Conservation (phyloP, 2,888 invertebrate species). For the Caenorhabditis becei region DNA sequence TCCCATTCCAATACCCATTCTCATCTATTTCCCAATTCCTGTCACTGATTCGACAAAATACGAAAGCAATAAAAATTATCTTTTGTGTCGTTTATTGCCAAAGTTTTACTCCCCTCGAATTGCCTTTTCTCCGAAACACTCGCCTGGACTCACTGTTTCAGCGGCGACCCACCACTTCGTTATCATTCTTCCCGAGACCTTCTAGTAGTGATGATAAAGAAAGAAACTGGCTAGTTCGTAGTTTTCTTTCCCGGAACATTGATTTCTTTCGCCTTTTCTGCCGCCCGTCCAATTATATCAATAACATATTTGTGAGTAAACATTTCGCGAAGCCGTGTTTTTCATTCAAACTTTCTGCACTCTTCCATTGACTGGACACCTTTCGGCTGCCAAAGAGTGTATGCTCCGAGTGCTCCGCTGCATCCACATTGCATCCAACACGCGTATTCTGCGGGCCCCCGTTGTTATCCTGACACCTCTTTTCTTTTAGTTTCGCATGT, state of each 20-base stretch:
- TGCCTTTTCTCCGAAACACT: conserved; percentile 33
- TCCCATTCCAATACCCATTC: background rate
- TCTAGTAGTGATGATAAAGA: conserved; percentile 31
- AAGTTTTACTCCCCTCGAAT: background rate
- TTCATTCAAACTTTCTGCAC: conserved; percentile 16
- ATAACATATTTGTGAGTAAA: conserved; percentile 11
- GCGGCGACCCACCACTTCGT: conserved; percentile 20
- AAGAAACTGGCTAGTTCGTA: conserved; percentile 31
- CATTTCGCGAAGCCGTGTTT: conserved; percentile 11
- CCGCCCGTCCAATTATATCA: background rate
- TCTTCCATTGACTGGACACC: background rate
- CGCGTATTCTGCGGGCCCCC: background rate
- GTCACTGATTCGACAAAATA: background rate
- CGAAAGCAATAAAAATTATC: conserved; percentile 28
- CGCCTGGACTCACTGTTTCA: conserved; percentile 22
- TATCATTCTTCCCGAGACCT: conserved; percentile 3
- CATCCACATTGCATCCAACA: background rate
- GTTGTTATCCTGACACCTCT: background rate
- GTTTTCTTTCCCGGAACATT: conserved; percentile 28
- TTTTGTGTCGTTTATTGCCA: conserved; percentile 7
- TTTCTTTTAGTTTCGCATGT: background rate
- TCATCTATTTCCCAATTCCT: background rate
- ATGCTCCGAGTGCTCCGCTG: background rate
- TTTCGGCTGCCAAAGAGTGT: background rate
- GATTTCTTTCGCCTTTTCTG: conserved; percentile 4